Conservation (phyloP, 1,140 invertebrate genomes). For the Cyrtorhinus lividipennis region DNA sequence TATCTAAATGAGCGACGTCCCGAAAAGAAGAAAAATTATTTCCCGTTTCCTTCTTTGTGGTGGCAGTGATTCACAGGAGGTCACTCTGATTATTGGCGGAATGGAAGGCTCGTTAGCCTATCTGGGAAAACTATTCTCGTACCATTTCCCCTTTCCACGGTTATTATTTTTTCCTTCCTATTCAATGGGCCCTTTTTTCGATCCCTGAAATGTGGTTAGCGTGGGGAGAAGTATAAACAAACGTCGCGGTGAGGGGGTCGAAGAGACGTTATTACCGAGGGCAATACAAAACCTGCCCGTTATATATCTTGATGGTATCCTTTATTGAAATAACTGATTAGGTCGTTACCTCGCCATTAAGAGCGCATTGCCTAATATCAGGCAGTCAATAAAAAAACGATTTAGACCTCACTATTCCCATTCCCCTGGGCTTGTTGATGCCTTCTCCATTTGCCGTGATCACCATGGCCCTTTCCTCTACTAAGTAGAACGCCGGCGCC, state of each 20-base stretch:
- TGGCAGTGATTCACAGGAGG: background rate
- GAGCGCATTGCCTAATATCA: background rate
- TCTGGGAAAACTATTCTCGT: background rate
- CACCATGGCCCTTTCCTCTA: no score
- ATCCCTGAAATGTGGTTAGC: no score
- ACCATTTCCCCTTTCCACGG: background rate
- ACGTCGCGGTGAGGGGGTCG: background rate
- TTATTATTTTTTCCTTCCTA: background rate
- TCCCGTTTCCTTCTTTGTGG: background rate
- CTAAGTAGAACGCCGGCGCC: no score
- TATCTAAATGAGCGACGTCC: background rate
- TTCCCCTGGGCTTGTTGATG: background rate
- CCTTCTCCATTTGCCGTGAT: background rate
- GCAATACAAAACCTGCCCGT: background rate
- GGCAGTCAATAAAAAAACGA: background rate
- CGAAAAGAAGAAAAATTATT: background rate
- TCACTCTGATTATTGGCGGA: background rate
- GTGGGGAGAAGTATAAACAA: background rate
- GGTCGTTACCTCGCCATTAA: background rate
- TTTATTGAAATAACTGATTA: background rate
- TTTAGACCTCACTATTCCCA: background rate
- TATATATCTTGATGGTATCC: background rate
- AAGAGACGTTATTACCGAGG: background rate
- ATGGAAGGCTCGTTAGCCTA: background rate
- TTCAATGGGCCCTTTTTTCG: no score